Conservation (phyloP, 2,113 vertebrate species). For the Gallinago jamesoni region DNA sequence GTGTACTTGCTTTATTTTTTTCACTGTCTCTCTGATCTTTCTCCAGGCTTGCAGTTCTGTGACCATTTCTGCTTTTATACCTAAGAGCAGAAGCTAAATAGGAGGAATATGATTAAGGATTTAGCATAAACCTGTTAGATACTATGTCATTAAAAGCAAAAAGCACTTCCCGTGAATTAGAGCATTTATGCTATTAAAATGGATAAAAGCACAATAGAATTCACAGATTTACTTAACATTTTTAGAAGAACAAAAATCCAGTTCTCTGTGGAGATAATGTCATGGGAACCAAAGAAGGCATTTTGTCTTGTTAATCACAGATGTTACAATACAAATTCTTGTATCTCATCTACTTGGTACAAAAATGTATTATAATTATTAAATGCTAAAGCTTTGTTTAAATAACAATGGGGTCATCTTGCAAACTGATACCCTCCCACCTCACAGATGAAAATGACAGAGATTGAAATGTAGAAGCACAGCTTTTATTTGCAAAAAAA, state of each 20-base stretch:
- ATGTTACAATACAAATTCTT: conserved; percentile 22
- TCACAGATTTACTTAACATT: conserved; percentile 35
- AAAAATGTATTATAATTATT: conserved; percentile 7
- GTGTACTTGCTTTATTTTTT: neutral
- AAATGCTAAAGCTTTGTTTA: conserved; percentile 15
- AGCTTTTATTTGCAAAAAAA: neutral
- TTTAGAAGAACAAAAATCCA: conserved; percentile 26
- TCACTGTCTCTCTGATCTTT: neutral
- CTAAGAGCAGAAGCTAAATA: conserved; percentile 30
- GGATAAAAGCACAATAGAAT: conserved; percentile 27
- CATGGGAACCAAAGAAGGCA: conserved; percentile 20
- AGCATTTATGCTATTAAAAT: conserved; percentile 17
- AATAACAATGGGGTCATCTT: neutral
- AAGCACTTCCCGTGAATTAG: conserved; percentile 15
- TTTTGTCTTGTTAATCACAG: conserved; percentile 42
- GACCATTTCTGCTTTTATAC: conserved; percentile 26
- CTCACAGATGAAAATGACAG: neutral
- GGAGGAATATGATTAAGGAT: conserved; percentile 19
- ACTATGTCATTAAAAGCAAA: conserved; percentile 39
- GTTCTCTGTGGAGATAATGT: conserved; percentile 24
- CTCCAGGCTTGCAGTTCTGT: neutral
- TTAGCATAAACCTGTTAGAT: conserved; percentile 41
- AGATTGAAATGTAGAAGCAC: neutral
- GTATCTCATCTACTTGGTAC: neutral
- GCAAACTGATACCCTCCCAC: neutral